These are phyloP conservation scores for Felis chaus DNA, from an alignment of 2,113 vertebrate genomes.

Conservation along the genomic window DNA sequence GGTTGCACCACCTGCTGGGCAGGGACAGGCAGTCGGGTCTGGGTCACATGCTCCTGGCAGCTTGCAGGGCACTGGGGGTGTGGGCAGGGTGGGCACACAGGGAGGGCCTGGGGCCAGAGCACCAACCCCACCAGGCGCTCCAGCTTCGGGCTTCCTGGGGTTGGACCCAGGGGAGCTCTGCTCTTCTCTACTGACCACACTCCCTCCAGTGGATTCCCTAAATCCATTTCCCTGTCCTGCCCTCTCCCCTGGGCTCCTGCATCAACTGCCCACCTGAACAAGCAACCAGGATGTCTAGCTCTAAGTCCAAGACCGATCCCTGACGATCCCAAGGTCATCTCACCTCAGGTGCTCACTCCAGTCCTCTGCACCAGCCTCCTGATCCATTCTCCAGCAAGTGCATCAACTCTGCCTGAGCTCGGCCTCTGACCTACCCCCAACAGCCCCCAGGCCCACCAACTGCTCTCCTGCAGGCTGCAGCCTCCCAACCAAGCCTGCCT, in stretches of 20 bases:
- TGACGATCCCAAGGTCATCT: neutral
- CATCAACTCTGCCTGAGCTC: neutral
- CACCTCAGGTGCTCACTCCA: neutral
- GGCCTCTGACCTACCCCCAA: too few species aligned
- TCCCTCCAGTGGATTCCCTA: neutral
- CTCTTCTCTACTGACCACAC: neutral
- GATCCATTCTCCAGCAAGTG: neutral
- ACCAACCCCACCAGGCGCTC: neutral
- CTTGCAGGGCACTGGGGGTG: too few species aligned
- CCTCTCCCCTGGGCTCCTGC: neutral
- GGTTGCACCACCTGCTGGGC: neutral
- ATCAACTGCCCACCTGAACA: neutral
- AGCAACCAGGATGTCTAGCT: neutral
- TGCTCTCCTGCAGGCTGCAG: neutral
- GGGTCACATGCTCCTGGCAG: neutral
- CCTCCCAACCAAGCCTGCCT: neutral
- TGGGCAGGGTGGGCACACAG: neutral
- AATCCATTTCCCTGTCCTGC: neutral
- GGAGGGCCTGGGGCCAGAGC: neutral
- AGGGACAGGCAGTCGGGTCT: neutral
- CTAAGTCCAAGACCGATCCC: neutral
- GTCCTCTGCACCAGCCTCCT: too few species aligned
- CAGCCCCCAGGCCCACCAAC: neutral
- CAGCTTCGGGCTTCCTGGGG: neutral
- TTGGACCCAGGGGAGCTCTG: neutral